Evolutionary conservation across 2,888 invertebrate species (phyloP), one percentile per base, ranked within the genome.

Genomic region (Chloroclysta siterata): DNA sequence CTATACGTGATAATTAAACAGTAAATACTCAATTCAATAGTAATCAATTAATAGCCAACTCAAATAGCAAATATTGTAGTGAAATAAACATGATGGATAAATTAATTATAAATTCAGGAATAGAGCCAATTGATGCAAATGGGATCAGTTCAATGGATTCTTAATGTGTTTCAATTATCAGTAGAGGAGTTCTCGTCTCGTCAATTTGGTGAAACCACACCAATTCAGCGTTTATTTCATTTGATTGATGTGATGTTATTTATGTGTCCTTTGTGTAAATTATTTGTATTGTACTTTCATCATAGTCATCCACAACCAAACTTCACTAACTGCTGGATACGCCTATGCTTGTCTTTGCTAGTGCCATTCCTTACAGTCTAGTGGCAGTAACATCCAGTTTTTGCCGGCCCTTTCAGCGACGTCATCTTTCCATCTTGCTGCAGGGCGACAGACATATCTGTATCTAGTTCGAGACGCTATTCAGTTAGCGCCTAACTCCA

Each of bases 171-270:
- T 64, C 41, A 54, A 63, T 60, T 50, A 64, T 60, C 47, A 41
- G 13, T 47, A 48, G 55, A 52, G 42, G 52, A 53, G 51, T 55
- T 63, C 50, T 46, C 39, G 39, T 36, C 15, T 55, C 53, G 60
- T 60, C 63, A 70, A 68, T 68, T 72, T 63, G 60, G 60, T 69
- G 72, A 72, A 68, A 68, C 68, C 66, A 41, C 62, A 70, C 63
- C 61, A 70, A 68, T 71, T 58, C 22, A 53, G 42, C 17, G n/a
- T 48, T 53, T 22, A 29, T 33, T 48, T 50, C n/a, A 8, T 60
- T 39, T 51, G 50, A 54, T 48, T 53, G 50, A 33, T 36, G 13
- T 51, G 33, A 44, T 44, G 41, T 29, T 17, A 46, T 17, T 44
- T 17, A 29, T 53, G 17, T 41, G 33, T 2, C 13, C 36, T 2